phyloP scores from a whole-genome alignment of 1,140 invertebrate species.

The Magallana angulata region DNA sequence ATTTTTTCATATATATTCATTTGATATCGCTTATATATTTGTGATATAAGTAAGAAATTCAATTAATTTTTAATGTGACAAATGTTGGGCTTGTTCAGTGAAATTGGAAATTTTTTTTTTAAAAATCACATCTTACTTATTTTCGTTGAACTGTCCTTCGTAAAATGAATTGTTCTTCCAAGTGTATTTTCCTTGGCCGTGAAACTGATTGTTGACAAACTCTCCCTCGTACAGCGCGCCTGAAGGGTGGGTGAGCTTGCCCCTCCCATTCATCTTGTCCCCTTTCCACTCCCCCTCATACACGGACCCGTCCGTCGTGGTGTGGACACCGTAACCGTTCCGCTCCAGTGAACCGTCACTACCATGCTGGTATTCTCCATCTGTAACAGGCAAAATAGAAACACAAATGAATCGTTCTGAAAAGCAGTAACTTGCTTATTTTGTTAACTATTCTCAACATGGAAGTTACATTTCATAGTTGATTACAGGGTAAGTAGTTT shows the following conservation, averaged over 20 bases:
- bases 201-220: slow-evolving; percentile 78
- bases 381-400: slow-evolving; percentile 57
- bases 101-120: background rate
- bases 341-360: slow-evolving; percentile 72
- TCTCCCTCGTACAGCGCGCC: slow-evolving; percentile 75
- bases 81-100: too few species aligned
- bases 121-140: slow-evolving; percentile 69
- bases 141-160: slow-evolving; percentile 77
- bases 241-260: slow-evolving; percentile 72
- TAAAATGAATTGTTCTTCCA: slow-evolving; percentile 79
- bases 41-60: too few species aligned
- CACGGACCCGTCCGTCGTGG: slow-evolving; percentile 71
- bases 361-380: slow-evolving; percentile 75
- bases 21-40: too few species aligned
- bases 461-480: too few species aligned
- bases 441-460: too few species aligned
- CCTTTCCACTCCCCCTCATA: slow-evolving; percentile 76
- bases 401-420: background rate
- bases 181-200: slow-evolving; percentile 77
- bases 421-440: background rate
- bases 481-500: too few species aligned
- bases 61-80: too few species aligned
- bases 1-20: too few species aligned
- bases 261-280: slow-evolving; percentile 78
- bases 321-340: slow-evolving; percentile 74